Evolutionary conservation across 1,140 invertebrate genomes (phyloP), one percentile per base, ranked within the genome.

Genomic region (Metopolophium dirhodum): DNA sequence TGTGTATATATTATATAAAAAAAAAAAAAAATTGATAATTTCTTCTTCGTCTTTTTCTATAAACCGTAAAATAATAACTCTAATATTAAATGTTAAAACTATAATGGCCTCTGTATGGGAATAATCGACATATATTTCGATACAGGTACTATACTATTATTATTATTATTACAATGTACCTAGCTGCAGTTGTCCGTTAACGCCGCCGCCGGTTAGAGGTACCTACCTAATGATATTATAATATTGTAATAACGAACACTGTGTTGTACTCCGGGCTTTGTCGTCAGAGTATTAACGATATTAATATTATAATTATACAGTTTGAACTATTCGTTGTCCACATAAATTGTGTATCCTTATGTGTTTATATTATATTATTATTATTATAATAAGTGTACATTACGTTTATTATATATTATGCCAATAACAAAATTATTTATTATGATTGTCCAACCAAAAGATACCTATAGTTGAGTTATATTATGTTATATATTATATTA

Each of bases 361-460:
- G 87, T 54, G n/a, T 89, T 89, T 89, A 87, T 87, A 87, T 26
- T 47, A 87, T 87, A 87, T 26, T 61, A 47, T 30, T 30, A 18
- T 47, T 87, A 87, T 26, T 61, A 47, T 30, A 18, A 18, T 47
- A 54, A 68, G 30, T 90, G 89, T 90, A 90, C 37, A 90, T 90
- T 61, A 45, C 30, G 41, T 90, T 20, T 61, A 45, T 90, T 51
- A 20, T 61, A 41, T 41, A 41, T 41, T 41, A 45, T 57, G 23
- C 26, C 35, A 90, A 30, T 61, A 45, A 41, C 22, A 47, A 9
- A 47, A 47, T 47, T 41, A 8, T 6, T 47, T 47, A 47, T 47
- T 8, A 47, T 47, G 4, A 45, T 41, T 41, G 68, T 82, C 68
- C 82, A 91, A 91, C 90, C n/a, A 37, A 82, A 49, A 91, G 14